Evolutionary conservation across 1,140 invertebrate species (phyloP), one percentile per base, ranked within the genome.

Genomic region (Elysia chlorotica): DNA sequence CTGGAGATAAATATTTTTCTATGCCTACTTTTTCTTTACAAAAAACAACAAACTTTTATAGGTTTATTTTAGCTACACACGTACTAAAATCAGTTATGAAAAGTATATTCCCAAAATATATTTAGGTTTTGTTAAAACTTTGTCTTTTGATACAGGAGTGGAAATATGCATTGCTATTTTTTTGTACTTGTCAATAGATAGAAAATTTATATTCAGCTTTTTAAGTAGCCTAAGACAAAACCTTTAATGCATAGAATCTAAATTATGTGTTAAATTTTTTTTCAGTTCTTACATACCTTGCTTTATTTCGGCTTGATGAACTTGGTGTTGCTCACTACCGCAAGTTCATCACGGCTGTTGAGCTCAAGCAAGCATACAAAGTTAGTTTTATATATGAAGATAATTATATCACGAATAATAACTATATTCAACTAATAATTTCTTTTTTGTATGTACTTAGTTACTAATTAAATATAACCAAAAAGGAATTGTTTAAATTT

Each of bases 231-330:
- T 33, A 21, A 36, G 10, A 30, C 21, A 35, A n/a, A n/a, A n/a
- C n/a, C n/a, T n/a, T n/a, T n/a, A n/a, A n/a, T n/a, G n/a, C n/a
- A n/a, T n/a, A n/a, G n/a, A n/a, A n/a, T n/a, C n/a, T 31, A 28
- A 53, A 53, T 67, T 68, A 30, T 0, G 5, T 35, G 19, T 56
- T 59, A 5, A 33, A 54, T 74, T 14, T 65, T 76, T 54, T 81
- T 83, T 54, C 80, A 87, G 86, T 87, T 19, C 71, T 85, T 10
- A 74, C 77, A 31, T 87, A 87, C 67, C 71, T 87, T 56, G 81
- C 81, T 4, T 67, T 85, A 56, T 87, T 86, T 80, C 79, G 85
- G 61, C 66, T 86, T 68, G 85, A 87, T 75, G 86, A 87, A 73
- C 76, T 87, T 10, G 86, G 84, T 19, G 71, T 85, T 62, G 65